These are phyloP conservation scores for Scatophagus argus DNA, from an alignment of 2,113 vertebrate species.

Conservation along the genomic window DNA sequence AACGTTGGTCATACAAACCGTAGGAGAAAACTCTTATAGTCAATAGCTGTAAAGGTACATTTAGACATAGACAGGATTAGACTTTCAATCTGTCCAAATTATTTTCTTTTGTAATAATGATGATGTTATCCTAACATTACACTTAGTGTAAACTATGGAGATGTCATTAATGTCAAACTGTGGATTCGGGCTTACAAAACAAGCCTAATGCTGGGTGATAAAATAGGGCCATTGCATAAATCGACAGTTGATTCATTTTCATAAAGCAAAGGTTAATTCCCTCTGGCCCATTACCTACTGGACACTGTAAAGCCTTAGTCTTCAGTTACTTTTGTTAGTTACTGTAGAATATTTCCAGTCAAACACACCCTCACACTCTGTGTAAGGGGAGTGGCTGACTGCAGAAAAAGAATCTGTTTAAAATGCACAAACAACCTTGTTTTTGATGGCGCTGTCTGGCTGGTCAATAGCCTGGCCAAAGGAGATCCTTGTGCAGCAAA, in stretches of 20 bases:
- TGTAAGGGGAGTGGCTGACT: constrained; percentile 43
- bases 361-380: constrained; percentile 52
- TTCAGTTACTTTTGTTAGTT: constrained; percentile 55
- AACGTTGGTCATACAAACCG: constrained; percentile 63
- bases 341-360: constrained; percentile 53
- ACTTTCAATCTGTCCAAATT: constrained; percentile 56
- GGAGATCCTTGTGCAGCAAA: constrained; percentile 65
- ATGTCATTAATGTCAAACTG: constrained; percentile 54
- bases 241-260: constrained; percentile 17
- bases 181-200: constrained; percentile 43
- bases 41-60: constrained; percentile 56
- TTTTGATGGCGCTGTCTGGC: constrained; percentile 82
- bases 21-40: constrained; percentile 55
- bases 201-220: constrained; percentile 23
- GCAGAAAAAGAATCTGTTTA: constrained; percentile 54
- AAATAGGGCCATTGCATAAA: constrained; percentile 33
- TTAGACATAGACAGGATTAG: constrained; percentile 58
- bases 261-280: constrained; percentile 30
- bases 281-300: constrained; percentile 23
- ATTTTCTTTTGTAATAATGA: constrained; percentile 45
- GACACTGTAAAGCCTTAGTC: constrained; percentile 70
- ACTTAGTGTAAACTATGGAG: constrained; percentile 55
- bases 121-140: constrained; percentile 52
- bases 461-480: constrained; percentile 58
- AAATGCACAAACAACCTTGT: constrained; percentile 82